A percentile compares a stretch with the other conserved stretches of the same genome.
Conservation (phyloP, 2,113 vertebrate species). For the Gymnocephalus cernua region DNA sequence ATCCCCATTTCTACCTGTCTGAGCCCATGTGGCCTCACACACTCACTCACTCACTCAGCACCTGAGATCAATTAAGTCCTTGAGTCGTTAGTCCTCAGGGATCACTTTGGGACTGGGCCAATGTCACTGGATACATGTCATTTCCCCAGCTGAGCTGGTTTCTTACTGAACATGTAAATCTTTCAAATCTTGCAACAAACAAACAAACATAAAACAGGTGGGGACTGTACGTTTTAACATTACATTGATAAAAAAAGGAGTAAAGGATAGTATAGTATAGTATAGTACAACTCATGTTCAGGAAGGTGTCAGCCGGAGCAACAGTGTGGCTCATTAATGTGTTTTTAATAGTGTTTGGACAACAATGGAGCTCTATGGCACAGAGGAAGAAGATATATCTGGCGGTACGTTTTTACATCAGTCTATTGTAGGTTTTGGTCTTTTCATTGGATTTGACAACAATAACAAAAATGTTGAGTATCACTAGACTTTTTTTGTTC, state of each 20-base stretch:
- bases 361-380: neutral
- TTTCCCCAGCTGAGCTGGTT: neutral
- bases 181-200: neutral
- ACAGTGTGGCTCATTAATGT: neutral
- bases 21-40: too few relatives aligned
- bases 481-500: neutral
- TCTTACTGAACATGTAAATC: neutral
- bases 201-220: neutral
- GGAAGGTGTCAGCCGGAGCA: neutral
- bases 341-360: constrained; percentile 5
- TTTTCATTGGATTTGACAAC: neutral
- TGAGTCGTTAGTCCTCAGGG: too few relatives aligned
- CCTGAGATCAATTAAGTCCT: too few relatives aligned
- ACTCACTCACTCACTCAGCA: too few relatives aligned
- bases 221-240: neutral
- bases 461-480: neutral
- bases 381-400: neutral
- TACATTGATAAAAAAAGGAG: neutral
- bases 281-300: too few relatives aligned
- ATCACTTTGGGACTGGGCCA: too few relatives aligned
- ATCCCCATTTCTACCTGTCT: too few relatives aligned
- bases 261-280: neutral
- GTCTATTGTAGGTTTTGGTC: neutral
- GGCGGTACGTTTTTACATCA: neutral
- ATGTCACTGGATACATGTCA: neutral